Evolutionary conservation across 2,113 vertebrate genomes (phyloP).

Genomic region (Anolis sagrei): DNA sequence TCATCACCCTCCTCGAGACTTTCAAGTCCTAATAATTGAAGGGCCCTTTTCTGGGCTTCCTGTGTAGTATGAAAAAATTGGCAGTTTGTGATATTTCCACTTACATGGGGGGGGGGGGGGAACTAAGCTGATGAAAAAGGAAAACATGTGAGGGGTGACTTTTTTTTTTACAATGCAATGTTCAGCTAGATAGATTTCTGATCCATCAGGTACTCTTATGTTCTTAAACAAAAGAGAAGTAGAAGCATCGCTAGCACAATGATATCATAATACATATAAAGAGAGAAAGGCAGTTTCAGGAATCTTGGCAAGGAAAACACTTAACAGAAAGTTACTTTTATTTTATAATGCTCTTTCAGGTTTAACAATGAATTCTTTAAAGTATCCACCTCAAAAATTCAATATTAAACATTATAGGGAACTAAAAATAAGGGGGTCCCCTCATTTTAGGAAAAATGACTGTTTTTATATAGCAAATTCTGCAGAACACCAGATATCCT

Average conservation of each 20-base stretch:
- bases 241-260: constrained; percentile 51
- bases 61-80: background rate
- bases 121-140: background rate
- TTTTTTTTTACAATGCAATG: background rate
- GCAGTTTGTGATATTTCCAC: background rate
- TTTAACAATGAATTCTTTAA: constrained; percentile 43
- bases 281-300: constrained; percentile 45
- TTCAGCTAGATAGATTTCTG: background rate
- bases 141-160: background rate
- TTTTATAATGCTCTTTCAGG: constrained; percentile 53
- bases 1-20: background rate
- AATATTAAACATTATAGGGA: constrained; percentile 57
- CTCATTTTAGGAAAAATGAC: constrained; percentile 17
- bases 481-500: constrained; percentile 60
- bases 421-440: constrained; percentile 41
- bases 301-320: constrained; percentile 56
- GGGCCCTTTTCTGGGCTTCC: background rate
- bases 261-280: constrained; percentile 31
- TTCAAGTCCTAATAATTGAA: background rate
- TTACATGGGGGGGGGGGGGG: background rate
- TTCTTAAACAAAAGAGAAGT: no score
- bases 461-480: constrained; percentile 55
- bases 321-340: constrained; percentile 53
- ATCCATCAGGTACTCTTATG: no score
- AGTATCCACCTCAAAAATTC: constrained; percentile 49